phyloP scores from a whole-genome alignment of 2,888 invertebrate genomes.

The Chymomyza caudatula region DNA sequence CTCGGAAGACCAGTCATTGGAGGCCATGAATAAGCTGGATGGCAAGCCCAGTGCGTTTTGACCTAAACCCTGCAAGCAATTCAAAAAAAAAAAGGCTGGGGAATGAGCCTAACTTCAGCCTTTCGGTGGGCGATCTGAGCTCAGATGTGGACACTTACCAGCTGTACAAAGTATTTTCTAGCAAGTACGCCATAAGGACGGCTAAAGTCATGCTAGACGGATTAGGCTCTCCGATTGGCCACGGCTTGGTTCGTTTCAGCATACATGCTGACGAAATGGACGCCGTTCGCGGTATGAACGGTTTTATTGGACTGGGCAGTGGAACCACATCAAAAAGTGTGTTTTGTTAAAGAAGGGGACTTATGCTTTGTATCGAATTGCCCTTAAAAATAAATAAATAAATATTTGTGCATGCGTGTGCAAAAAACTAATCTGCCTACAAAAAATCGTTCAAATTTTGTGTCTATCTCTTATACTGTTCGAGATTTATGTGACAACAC shows the following conservation, averaged over 20 bases:
- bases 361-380: too few relatives aligned
- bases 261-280: slow-evolving; percentile 96
- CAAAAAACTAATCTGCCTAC: too few relatives aligned
- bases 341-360: too few relatives aligned
- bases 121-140: slow-evolving; percentile 97
- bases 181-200: slow-evolving; percentile 94
- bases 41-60: slow-evolving; percentile 91
- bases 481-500: too few relatives aligned
- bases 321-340: too few relatives aligned
- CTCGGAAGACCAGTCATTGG: slow-evolving; percentile 93
- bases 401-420: too few relatives aligned
- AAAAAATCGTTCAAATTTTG: too few relatives aligned
- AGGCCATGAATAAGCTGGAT: slow-evolving; percentile 96
- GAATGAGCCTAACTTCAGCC: slow-evolving; percentile 91
- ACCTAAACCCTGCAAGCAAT: slow-evolving; percentile 93
- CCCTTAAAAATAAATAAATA: too few relatives aligned
- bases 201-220: slow-evolving; percentile 96
- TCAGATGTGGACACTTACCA: slow-evolving; percentile 96
- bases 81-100: slow-evolving; percentile 82
- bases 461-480: too few relatives aligned
- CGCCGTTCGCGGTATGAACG: slow-evolving; percentile 95
- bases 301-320: slow-evolving; percentile 90
- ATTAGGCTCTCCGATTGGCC: slow-evolving; percentile 94
- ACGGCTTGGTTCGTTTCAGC: slow-evolving; percentile 96
- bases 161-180: slow-evolving; percentile 92